These are phyloP conservation scores for Telmatherina bonti DNA, from an alignment of 2,797 vertebrate genomes.

Conservation along the genomic window DNA sequence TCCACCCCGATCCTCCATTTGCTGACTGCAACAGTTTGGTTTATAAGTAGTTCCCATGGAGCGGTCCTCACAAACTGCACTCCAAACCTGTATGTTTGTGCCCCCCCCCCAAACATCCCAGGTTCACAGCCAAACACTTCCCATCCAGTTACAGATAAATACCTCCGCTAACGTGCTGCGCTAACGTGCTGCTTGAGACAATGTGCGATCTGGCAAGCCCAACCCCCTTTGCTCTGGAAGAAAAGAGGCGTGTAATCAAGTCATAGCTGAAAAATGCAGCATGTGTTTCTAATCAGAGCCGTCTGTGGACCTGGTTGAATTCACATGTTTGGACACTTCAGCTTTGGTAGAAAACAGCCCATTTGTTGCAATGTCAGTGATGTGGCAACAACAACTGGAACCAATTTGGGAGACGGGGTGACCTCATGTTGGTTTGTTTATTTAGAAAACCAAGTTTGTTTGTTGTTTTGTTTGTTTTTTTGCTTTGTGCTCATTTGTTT, in stretches of 20 bases:
- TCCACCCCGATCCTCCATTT: constrained; percentile 61
- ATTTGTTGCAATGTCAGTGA: constrained; percentile 72
- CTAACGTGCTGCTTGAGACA: constrained; percentile 26
- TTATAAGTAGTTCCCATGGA: constrained; percentile 81
- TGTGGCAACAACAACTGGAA: constrained; percentile 78
- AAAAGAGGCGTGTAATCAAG: constrained; percentile 81
- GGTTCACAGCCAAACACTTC: constrained; percentile 25
- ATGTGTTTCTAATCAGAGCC: constrained; percentile 82
- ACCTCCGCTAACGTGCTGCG: too few relatives aligned
- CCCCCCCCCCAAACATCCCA: constrained; percentile 7
- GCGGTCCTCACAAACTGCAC: constrained; percentile 45
- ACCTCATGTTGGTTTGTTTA: constrained; percentile 61
- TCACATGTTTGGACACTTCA: constrained; percentile 76
- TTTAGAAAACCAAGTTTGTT: constrained; percentile 37
- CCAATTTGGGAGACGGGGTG: constrained; percentile 58
- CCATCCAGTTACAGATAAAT: constrained; percentile 15
- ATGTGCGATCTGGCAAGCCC: constrained; percentile 13
- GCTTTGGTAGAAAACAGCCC: constrained; percentile 72
- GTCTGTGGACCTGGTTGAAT: constrained; percentile 75
- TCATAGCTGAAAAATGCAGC: constrained; percentile 84
- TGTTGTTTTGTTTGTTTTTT: constrained; percentile 21
- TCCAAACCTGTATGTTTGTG: constrained; percentile 49
- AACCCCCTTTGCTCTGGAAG: constrained; percentile 43
- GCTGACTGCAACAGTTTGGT: constrained; percentile 78
- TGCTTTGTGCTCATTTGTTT: constrained; percentile 20